A percentile compares a stretch with the other conserved stretches of the same genome.
phyloP scores from a whole-genome alignment of 2,797 vertebrate species.

The Sebastolobus altivelis region DNA sequence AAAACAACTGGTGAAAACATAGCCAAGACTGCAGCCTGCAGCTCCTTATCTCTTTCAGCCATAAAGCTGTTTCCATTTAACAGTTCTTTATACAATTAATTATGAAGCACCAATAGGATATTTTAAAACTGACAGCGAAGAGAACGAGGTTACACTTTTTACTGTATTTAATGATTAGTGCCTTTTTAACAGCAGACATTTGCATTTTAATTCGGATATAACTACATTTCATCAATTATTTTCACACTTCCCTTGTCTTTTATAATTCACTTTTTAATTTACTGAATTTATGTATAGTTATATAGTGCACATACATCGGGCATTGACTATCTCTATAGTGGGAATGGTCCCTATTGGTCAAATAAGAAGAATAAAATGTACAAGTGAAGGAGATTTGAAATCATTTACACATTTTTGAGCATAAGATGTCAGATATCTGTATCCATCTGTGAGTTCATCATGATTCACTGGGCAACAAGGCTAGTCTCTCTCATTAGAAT shows the following conservation, averaged over 20 bases:
- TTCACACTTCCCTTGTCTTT: background rate
- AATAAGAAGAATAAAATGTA: slow-evolving; percentile 3
- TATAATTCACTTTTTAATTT: background rate
- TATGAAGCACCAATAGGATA: background rate
- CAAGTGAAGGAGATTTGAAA: background rate
- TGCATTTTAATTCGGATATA: background rate
- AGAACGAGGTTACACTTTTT: slow-evolving; percentile 9
- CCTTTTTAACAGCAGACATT: background rate
- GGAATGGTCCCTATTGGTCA: slow-evolving; percentile 14
- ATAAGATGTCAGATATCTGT: slow-evolving; percentile 5
- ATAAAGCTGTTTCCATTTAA: slow-evolving; percentile 32
- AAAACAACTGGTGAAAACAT: slow-evolving; percentile 41
- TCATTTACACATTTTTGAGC: background rate
- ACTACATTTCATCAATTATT: background rate
- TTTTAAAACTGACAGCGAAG: slow-evolving; percentile 10
- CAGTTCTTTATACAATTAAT: slow-evolving; percentile 32
- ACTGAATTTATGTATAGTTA: background rate
- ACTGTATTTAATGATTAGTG: background rate
- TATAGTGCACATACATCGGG: background rate
- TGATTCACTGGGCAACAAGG: slow-evolving; percentile 49
- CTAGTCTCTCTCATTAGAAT: slow-evolving; percentile 53
- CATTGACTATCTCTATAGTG: background rate
- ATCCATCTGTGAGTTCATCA: slow-evolving; percentile 45
- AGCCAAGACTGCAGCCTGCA: slow-evolving; percentile 3
- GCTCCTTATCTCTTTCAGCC: slow-evolving; percentile 36